Evolutionary conservation across 2,797 vertebrate species (phyloP).

Genomic region (Iguana delicatissima): DNA sequence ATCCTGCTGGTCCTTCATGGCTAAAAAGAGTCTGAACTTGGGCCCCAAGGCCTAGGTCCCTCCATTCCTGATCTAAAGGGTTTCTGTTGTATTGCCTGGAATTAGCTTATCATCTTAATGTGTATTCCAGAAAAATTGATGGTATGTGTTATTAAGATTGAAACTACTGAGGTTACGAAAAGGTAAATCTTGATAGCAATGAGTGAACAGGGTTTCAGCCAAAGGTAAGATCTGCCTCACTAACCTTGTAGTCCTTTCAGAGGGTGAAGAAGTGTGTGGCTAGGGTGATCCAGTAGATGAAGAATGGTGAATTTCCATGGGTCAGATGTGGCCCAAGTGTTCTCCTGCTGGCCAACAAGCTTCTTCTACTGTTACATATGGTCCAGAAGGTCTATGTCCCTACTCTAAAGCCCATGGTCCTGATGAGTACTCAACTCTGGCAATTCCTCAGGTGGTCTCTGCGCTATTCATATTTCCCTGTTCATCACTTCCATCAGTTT

Average conservation of each 20-base stretch:
- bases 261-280: background rate
- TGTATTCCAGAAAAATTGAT: background rate
- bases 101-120: background rate
- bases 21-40: background rate
- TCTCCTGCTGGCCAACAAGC: background rate
- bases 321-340: background rate
- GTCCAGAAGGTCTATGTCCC: background rate
- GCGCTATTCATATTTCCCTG: background rate
- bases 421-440: background rate
- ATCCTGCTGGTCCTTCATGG: slow-evolving; percentile 8
- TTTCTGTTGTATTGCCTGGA: background rate
- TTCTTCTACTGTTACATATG: background rate
- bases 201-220: background rate
- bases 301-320: background rate
- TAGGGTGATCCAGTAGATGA: background rate
- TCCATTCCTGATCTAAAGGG: background rate
- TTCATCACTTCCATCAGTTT: background rate
- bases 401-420: background rate
- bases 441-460: background rate
- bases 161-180: background rate
- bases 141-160: background rate
- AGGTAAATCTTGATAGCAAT: background rate
- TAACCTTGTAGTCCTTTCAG: background rate
- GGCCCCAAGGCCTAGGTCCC: too few relatives aligned
- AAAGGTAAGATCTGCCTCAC: background rate